phyloP scores from a whole-genome alignment of 2,797 vertebrate genomes.

The Brachyalestes nurse region DNA sequence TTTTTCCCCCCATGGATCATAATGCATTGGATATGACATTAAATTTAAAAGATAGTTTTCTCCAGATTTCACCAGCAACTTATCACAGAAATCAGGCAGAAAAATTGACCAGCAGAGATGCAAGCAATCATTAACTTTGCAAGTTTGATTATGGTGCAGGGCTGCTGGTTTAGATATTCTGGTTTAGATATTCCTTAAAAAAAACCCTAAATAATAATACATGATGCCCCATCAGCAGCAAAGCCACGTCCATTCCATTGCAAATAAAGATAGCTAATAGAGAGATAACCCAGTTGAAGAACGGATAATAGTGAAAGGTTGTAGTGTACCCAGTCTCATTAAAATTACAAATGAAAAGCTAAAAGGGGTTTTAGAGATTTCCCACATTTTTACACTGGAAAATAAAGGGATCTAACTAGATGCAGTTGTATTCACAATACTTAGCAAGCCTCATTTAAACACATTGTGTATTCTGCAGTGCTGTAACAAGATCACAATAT shows the following conservation, averaged over 20 bases:
- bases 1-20: conserved; percentile 31
- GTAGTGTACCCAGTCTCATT: conserved; percentile 47
- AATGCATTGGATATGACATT: conserved; percentile 28
- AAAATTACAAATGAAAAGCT: conserved; percentile 48
- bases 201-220: conserved; percentile 1
- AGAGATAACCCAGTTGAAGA: conserved; percentile 58
- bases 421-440: conserved; percentile 14
- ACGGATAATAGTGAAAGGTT: conserved; percentile 57
- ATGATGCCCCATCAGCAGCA: conserved; percentile 17
- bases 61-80: conserved; percentile 22
- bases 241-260: conserved; percentile 41
- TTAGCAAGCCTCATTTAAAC: conserved; percentile 18
- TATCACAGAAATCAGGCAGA: conserved; percentile 21
- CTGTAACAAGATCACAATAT: background rate
- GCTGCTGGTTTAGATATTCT: conserved; percentile 50
- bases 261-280: conserved; percentile 57
- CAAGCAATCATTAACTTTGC: conserved; percentile 40
- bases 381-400: conserved; percentile 22
- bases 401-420: conserved; percentile 20
- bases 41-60: conserved; percentile 47
- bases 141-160: conserved; percentile 44
- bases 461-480: background rate
- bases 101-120: conserved; percentile 32
- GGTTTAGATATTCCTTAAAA: conserved; percentile 51
- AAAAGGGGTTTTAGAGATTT: conserved; percentile 34